Percentiles rank a stretch among this genome's conserved stretches.
These are phyloP conservation scores for Hystrix brachyura DNA, from an alignment of 2,113 vertebrate species.

Conservation along the genomic window DNA sequence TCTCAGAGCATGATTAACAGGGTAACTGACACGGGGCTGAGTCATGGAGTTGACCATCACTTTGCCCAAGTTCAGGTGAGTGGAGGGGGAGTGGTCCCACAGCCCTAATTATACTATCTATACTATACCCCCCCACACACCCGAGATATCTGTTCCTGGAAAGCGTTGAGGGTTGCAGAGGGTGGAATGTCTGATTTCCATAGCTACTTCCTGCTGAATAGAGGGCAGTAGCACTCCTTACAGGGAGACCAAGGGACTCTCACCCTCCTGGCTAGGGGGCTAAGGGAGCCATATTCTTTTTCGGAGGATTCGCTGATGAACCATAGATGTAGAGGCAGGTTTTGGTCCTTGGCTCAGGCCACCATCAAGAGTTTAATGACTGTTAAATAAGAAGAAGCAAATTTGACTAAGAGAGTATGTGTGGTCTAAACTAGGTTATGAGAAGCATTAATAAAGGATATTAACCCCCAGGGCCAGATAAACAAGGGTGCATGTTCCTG, in stretches of 20 bases:
- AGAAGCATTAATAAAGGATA: background rate
- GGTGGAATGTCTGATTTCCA: background rate
- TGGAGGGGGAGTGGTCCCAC: background rate
- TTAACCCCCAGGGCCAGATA: background rate
- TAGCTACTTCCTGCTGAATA: background rate
- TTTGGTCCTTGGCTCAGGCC: background rate
- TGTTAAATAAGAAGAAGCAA: background rate
- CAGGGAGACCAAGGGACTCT: background rate
- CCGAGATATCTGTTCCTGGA: background rate
- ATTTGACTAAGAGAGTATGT: background rate
- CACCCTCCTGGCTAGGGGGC: background rate
- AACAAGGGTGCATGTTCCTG: background rate
- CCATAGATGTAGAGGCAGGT: background rate
- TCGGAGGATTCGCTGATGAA: background rate
- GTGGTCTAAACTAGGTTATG: background rate
- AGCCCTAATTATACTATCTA: background rate
- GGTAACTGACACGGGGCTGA: too few species aligned
- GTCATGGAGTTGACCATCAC: background rate
- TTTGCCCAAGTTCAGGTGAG: background rate
- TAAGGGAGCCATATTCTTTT: background rate
- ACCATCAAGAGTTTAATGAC: background rate
- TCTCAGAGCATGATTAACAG: background rate
- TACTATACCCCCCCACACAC: background rate
- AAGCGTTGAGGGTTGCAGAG: background rate
- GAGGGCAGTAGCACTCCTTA: background rate